Base-by-base conservation (phyloP, 2,888 invertebrate genomes). In the Drosophila quinaria region DNA sequence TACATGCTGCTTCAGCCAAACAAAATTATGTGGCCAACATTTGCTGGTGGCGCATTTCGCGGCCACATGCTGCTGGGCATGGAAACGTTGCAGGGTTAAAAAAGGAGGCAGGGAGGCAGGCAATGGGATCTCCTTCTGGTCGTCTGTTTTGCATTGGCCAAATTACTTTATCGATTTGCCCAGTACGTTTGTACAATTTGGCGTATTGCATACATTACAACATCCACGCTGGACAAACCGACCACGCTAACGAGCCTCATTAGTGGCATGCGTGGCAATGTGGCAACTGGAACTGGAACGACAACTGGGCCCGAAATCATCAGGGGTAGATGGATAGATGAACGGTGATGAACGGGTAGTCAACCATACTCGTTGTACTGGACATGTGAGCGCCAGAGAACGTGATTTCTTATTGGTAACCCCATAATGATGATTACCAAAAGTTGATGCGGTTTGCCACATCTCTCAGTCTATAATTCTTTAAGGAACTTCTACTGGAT, bases 111-210 rank as follows among this genome's bases (percentile, higher is more conserved):
- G 22, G 37, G 25, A 11, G 49, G 31, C 6, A 6, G 10, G 10
- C 10, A 5, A 25, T 9, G 56, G 49, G 54, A 29, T 33, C 15
- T 29, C n/a, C 41, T 41, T 4, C 47, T 60, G 60, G 70, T 79
- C 77, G 69, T 76, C 80, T 81, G 76, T 73, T 78, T 75, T 80
- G 75, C 81, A 70, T 73, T 84, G 82, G 68, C 72, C 86, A 86
- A 86, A 86, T 86, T 85, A 86, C 83, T 86, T 86, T 87, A 86
- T 86, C 86, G 86, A 86, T 86, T 86, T 85, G 83, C 77, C 66
- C 81, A 83, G 80, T 85, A 73, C 87, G 77, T 81, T 80, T 78
- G 84, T 81, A 89, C 88, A 90, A 89, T 89, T 90, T 74, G 87
- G 80, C 70, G 80, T 80, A 71, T 75, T 86, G 86, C 85, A 87